Conservation (phyloP, 2,797 vertebrate species). For the Poeciliopsis turneri region DNA sequence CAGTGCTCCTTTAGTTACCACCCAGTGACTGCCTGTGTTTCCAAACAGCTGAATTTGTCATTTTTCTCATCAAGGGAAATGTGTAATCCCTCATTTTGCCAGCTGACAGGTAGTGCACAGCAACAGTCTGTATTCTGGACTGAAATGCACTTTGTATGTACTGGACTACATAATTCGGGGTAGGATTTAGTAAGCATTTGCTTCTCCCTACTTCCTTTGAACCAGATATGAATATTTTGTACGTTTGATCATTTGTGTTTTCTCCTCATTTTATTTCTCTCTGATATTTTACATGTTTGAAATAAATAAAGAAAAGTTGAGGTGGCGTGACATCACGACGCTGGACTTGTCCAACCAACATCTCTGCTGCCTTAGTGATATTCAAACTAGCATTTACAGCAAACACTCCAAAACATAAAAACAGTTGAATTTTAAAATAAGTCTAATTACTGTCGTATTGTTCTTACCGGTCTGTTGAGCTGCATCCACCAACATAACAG, state of each 20-base stretch:
- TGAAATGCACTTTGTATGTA: too few relatives aligned
- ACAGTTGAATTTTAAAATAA: not conserved
- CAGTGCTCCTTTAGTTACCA: not conserved
- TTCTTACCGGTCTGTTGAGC: constrained; percentile 79
- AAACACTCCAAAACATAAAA: not conserved
- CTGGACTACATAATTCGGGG: too few relatives aligned
- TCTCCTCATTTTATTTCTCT: too few relatives aligned
- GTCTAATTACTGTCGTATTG: not conserved
- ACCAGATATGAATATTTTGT: too few relatives aligned
- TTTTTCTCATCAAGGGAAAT: not conserved
- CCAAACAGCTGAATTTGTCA: not conserved
- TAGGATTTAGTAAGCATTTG: too few relatives aligned
- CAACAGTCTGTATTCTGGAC: not conserved
- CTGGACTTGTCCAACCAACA: not conserved
- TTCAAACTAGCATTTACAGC: not conserved
- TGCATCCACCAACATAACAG: constrained; percentile 94
- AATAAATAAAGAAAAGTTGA: too few relatives aligned
- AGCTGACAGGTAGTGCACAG: constrained; percentile 2
- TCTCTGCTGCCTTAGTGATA: not conserved
- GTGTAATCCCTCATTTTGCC: not conserved
- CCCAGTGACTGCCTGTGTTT: not conserved
- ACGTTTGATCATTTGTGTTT: too few relatives aligned
- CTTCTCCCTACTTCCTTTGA: too few relatives aligned
- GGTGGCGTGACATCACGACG: not conserved
- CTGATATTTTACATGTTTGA: too few relatives aligned